Base-by-base conservation (phyloP, 2,888 invertebrate genomes). In the Meteorus colon region DNA sequence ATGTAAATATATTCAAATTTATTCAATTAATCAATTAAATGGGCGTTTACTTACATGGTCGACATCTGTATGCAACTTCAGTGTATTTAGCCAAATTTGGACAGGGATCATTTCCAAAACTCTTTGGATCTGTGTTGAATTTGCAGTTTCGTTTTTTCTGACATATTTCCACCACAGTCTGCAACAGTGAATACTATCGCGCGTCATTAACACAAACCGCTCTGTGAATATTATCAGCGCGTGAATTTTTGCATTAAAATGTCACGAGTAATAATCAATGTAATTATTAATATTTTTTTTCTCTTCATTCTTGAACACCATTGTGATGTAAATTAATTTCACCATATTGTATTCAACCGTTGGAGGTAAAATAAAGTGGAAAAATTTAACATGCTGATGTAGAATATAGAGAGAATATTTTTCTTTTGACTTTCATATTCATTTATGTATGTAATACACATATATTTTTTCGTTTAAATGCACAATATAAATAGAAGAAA, bases 31-130 rank as follows among this genome's bases (percentile, higher is more conserved):
- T 73, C n/a, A 55, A 55, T 55, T 55, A 6, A 19, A 55, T 55
- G 19, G 19, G 19, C 19, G 6, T 65, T 71, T 91, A 95, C 96
- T 96, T 92, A 98, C 98, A 96, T 87, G 98, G 98, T 90, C 96
- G 94, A 92, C 98, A 98, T 91, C 98, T 98, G 92, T 97, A 98
- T 84, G 96, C 96, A 81, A 98, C 96, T 91, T 98, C 97, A 82
- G 98, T 96, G 91, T 97, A 98, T 90, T 98, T 97, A 81, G 95
- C 92, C 77, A 96, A 94, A 29, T 95, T 95, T 14, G 97, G 97
- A 89, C 98, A 98, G 0, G 98, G 97, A 91, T 98, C 98, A 63
- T 94, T 94, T 31, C 96, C 96, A 87, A 97, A 96, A 67, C 96
- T 95, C 88, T 94, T 94, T n/a, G 97, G 95, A 85, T 94, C 95